Base-by-base conservation (phyloP, 1,140 invertebrate genomes). In the Tribolium madens region DNA sequence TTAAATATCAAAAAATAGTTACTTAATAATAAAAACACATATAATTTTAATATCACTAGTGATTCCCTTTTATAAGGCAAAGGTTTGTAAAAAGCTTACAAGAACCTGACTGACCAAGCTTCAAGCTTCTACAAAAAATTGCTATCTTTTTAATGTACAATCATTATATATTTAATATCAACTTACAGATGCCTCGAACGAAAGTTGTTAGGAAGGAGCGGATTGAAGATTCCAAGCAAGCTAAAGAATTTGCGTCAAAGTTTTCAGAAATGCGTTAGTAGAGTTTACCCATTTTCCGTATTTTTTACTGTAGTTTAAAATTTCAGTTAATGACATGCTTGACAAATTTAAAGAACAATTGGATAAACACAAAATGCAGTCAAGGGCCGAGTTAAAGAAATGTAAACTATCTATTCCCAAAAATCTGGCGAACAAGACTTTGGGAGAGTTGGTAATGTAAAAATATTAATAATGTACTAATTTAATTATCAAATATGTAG, bases 101-200 rank as follows among this genome's bases (percentile, higher is more conserved):
- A 26, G 21, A 26, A 26, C 21, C 6, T 0, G 21, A n/a, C n/a
- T n/a, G n/a, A n/a, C n/a, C n/a, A n/a, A n/a, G 46, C 2, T 47
- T 1, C n/a, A 50, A 13, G 48, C 15, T 3, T 0, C 13, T 50
- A 3, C 10, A 57, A 57, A 18, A 21, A n/a, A 18, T 17, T 57
- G 9, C 9, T 21, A 57, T 10, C 17, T 9, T 1, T 31, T 9
- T n/a, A n/a, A 18, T 57, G 9, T 17, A 21, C 52, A 36, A 7
- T 36, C 6, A 36, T 12, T 42, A 10, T 42, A 10, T 42, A 2
- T 42, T 42, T 10, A 1, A 42, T 31, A 10, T 10, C 9, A 31
- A 72, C n/a, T 72, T 72, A 1, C 26, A 72, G 70, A 72, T 72
- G 70, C 70, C 70, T 47, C 70, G 70, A 14, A 72, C 70, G n/a